Base-by-base conservation (phyloP, 2,113 vertebrate species). In the Hemibagrus wyckioides region DNA sequence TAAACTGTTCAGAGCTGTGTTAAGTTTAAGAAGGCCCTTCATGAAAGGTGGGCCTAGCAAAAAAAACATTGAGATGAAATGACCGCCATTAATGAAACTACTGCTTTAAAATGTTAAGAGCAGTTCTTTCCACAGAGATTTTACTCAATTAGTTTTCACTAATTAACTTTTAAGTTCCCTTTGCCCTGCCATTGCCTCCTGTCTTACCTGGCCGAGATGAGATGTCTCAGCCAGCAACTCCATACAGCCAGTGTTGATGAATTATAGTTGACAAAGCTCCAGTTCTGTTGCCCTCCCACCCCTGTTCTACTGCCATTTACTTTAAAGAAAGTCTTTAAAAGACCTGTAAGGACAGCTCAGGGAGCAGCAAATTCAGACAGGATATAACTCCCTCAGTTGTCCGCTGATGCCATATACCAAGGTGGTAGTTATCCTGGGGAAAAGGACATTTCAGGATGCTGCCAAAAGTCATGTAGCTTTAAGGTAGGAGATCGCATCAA, bases 121-220 rank as follows among this genome's bases (percentile, higher is more conserved):
- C 52, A 17, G 39, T 13, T 48, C 59, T 36, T 83, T 48, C 73
- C 77, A 56, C 67, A 36, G 85, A 61, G 89, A 85, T 79, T 88
- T 76, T 89, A 93, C 90, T 81, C 33, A 71, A 92, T 93, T 91
- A 86, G 65, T 90, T 94, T 94, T 91, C 88, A 89, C 84, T 91
- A 91, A 93, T 89, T 94, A 91, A 92, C 90, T 83, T 86, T 80
- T 54, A 44, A 75, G 61, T 61, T 80, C n/a, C 59, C 76, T 83
- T 57, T 65, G 63, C 59, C 80, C 86, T 39, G 17, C 44, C 75
- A 41, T 7, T 6, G 0, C 28, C 25, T 56, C 41, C 9, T 54
- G 44, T 63, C 48, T 76, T 69, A 44, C 76, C 90, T 69, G 75
- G 17, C 63, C 41, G 28, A 81, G 56, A n/a, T 63, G 57, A 59